phyloP scores from a whole-genome alignment of 2,888 invertebrate genomes.

The Noctua janthina region DNA sequence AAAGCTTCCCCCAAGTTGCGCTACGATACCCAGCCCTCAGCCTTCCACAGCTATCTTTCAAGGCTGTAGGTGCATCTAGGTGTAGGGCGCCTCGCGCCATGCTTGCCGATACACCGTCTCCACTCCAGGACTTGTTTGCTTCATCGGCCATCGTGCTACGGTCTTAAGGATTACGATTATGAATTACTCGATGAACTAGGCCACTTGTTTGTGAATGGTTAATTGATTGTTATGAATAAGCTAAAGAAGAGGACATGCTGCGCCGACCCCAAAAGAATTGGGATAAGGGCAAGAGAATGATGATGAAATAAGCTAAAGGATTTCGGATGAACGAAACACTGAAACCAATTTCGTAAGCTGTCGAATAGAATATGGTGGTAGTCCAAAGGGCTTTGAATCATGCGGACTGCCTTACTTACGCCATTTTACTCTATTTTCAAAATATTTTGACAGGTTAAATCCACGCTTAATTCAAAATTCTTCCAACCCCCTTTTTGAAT shows the following conservation, averaged over 20 bases:
- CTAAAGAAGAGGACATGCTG: too few relatives aligned
- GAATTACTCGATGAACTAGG: neutral
- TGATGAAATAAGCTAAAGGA: too few relatives aligned
- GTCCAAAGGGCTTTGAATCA: neutral
- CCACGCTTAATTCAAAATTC: too few relatives aligned
- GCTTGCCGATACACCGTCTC: neutral
- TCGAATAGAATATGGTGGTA: neutral
- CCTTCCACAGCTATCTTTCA: neutral
- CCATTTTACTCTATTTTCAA: neutral
- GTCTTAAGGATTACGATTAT: neutral
- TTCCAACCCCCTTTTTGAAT: neutral
- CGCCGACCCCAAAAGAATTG: too few relatives aligned
- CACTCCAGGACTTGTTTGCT: neutral
- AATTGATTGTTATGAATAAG: too few relatives aligned
- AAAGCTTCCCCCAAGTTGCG: neutral
- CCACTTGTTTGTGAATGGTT: too few relatives aligned
- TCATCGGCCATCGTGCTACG: neutral
- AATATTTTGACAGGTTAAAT: too few relatives aligned
- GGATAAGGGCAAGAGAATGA: too few relatives aligned
- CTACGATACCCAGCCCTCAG: neutral
- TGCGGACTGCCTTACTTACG: neutral
- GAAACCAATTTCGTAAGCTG: too few relatives aligned
- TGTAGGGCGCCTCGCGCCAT: fast-evolving
- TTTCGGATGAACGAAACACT: neutral
- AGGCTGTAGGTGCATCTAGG: neutral